Base-by-base conservation (phyloP, 2,888 invertebrate genomes). In the Cataglyphis cursor region DNA sequence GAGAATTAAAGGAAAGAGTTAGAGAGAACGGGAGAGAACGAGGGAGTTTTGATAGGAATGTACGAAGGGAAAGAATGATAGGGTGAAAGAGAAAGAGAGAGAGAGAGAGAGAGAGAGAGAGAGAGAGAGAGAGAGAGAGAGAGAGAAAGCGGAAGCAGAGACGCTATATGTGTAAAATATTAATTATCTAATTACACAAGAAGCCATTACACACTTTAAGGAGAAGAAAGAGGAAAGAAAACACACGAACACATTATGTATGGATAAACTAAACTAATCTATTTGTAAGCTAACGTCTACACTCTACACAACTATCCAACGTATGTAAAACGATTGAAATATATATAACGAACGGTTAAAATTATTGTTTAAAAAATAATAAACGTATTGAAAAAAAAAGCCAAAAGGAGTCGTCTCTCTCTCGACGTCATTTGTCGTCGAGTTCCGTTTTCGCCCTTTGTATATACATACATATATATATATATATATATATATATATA, bases 311-410 rank as follows among this genome's bases (percentile, higher is more conserved):
- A 92, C 90, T 92, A 93, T 94, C 92, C 93, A 59, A 94, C 93
- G 92, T 94, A 94, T 94, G 94, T 94, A 94, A 94, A 94, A 94
- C 93, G 92, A 94, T 93, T 93, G 92, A 93, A 94, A 93, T 35
- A 35, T 35, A 35, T 35, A 35, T 94, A 94, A 94, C 93, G 92
- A 94, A 93, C 93, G 94, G 94, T 94, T 94, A 94, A 94, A 94
- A 93, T 93, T 94, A 94, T 94, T 94, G 94, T 94, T 94, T 94
- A 94, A 94, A 94, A 94, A 94, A 93, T 93, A 94, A 94, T 92
- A 91, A 92, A 90, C 91, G 91, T 90, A 90, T 90, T 91, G 83
- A 91, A 88, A 90, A 88, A 89, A 89, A 85, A 28, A 21, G 35
- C 41, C 85, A 85, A n/a, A 10, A 41, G 21, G n/a, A 74, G 38